These are phyloP conservation scores for Datnioides undecimradiatus DNA, from an alignment of 2,113 vertebrate genomes.

Conservation along the genomic window DNA sequence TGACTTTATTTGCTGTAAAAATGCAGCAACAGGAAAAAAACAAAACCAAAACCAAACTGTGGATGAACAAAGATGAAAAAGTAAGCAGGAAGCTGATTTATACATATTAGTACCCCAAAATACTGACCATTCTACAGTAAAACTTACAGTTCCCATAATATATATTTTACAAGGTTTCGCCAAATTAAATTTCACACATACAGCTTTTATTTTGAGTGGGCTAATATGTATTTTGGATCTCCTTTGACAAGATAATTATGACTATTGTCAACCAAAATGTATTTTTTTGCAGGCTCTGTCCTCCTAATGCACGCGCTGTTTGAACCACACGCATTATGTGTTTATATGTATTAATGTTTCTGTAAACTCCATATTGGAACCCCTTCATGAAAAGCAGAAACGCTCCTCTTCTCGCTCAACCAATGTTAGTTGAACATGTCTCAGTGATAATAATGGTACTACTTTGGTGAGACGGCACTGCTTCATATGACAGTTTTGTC, in stretches of 20 bases:
- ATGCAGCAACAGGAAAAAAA: no score
- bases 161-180: background rate
- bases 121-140: no score
- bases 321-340: background rate
- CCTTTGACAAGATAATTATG: background rate
- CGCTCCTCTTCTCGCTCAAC: no score
- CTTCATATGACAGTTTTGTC: no score
- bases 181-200: background rate
- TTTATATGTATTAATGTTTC: background rate
- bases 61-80: background rate
- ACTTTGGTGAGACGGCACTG: no score
- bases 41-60: background rate
- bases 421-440: no score
- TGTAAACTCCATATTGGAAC: background rate
- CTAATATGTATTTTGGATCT: background rate
- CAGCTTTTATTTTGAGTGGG: background rate
- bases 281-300: background rate
- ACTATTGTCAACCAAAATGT: background rate
- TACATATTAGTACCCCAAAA: background rate
- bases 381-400: no score
- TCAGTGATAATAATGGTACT: no score
- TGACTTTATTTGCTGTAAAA: background rate
- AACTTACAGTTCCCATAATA: background rate
- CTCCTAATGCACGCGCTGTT: background rate
- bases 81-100: background rate